Evolutionary conservation across 2,113 vertebrate genomes (phyloP), one percentile per base, ranked within the genome.

Genomic region (Heterochromis multidens): DNA sequence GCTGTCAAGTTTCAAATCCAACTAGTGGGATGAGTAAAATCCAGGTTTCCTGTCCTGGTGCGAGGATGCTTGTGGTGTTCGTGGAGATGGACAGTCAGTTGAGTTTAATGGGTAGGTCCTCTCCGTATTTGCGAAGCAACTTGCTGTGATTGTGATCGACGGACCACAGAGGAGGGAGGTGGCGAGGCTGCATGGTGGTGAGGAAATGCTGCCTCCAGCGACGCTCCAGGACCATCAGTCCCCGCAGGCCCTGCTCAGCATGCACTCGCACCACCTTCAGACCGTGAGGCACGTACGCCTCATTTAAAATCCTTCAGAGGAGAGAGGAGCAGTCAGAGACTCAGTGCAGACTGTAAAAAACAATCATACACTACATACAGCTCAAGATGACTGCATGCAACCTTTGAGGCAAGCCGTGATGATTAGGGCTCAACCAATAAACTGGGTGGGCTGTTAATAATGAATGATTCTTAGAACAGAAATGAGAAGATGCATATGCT

Each of bases 171-270:
- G 97, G 96, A 2, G 98, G 98, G 43, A 99, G 97, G 93, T 97
- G 94, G 49, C 89, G 96, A 10, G 99, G 99, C 82, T 94, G 95
- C 98, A 99, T 99, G 92, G 93, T 95, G 93, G 95, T 95, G 93
- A 99, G 96, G 93, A 99, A 99, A 92, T 99, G 99, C 92, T 98
- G 97, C 43, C 99, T 95, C 99, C 99, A 99, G 80, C 97, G 97
- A 29, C 96, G 95, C 94, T 99, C 99, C 96, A 99, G 93, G 59
- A 96, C 95, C 96, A 99, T 98, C 35, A 99, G 97, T 61, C 97
- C 97, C 16, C 83, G 94, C 74, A 99, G 96, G 60, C 98, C 98
- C 2, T 82, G 94, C 82, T 93, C 87, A 2, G 96, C 96, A 19
- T 96, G 96, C 5, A 92, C 94, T 37, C 93, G 97, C 56, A 99